Percentiles rank a stretch among this genome's conserved stretches.
Conservation (phyloP, 2,113 vertebrate genomes). For the Corydoras maculifer region DNA sequence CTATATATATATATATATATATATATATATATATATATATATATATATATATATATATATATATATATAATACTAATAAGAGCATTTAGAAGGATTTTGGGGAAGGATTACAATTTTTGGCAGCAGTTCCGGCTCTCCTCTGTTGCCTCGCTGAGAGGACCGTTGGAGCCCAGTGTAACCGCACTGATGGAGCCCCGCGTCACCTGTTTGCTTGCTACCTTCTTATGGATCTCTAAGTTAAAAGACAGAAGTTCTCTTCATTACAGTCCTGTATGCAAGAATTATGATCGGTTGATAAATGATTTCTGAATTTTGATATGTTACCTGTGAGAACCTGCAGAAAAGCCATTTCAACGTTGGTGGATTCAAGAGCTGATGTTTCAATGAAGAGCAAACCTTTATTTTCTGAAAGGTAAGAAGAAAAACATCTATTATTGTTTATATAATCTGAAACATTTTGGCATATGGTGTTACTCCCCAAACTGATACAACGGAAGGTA, state of each 20-base stretch:
- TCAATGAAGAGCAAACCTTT: constrained; percentile 90
- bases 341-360: constrained; percentile 92
- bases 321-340: constrained; percentile 87
- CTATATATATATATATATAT: too few species aligned
- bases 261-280: background rate
- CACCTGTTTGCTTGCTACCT: constrained; percentile 80
- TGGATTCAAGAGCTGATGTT: constrained; percentile 90
- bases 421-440: constrained; percentile 25
- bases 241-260: background rate
- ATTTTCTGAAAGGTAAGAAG: constrained; percentile 68
- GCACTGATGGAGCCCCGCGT: constrained; percentile 68
- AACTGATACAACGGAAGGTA: too few species aligned
- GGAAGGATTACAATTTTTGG: constrained; percentile 52
- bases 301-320: too few species aligned
- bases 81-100: background rate
- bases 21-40: too few species aligned
- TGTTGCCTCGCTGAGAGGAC: constrained; percentile 33
- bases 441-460: background rate
- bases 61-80: background rate
- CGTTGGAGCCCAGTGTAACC: constrained; percentile 56
- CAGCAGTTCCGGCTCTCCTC: constrained; percentile 58
- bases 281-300: too few species aligned
- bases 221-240: constrained; percentile 76
- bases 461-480: too few species aligned
- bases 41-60: too few species aligned